Evolutionary conservation across 2,797 vertebrate species (phyloP), one percentile per base, ranked within the genome.

Genomic region (Alauda arvensis): DNA sequence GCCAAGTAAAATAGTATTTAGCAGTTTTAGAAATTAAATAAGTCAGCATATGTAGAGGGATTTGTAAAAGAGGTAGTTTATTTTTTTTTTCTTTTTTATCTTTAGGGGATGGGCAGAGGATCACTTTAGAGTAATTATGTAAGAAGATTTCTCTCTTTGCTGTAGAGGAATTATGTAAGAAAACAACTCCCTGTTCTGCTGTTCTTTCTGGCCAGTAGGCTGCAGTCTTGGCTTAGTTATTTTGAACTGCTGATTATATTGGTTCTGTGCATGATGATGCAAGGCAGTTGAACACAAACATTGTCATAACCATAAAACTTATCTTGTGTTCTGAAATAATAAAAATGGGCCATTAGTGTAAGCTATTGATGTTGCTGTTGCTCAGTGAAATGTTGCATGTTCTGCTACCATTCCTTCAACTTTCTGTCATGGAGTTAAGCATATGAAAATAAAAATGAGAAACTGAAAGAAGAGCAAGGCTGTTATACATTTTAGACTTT

Each of bases 181-280:
- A 87, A 82, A 68, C 19, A 56, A 8, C 7, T 89, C 49, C 26
- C 51, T 87, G 2, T 77, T 88, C 18, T 75, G n/a, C 10, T 89
- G 23, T 15, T 80, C 7, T 83, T 79, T 84, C 29, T 91, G 65
- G 37, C 89, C 90, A 0, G 69, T 86, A 94, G 91, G 84, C 82
- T 77, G 93, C 91, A 95, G 74, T 66, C 69, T 92, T 87, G 69
- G 26, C 48, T 93, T 75, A 75, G 31, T 61, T 88, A 77, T 92
- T 91, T 89, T 89, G 31, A 77, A 12, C 26, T 83, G 49, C 45
- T 76, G 49, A 51, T 77, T 46, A 3, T 66, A 60, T 56, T 3
- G 0, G 23, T 49, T 92, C 72, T 77, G 23, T 77, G 12, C 28
- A 2, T 67, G 60, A 33, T 78, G 26, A 46, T 78, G 12, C 15